phyloP scores from a whole-genome alignment of 2,113 vertebrate species.

The Canis aureus region DNA sequence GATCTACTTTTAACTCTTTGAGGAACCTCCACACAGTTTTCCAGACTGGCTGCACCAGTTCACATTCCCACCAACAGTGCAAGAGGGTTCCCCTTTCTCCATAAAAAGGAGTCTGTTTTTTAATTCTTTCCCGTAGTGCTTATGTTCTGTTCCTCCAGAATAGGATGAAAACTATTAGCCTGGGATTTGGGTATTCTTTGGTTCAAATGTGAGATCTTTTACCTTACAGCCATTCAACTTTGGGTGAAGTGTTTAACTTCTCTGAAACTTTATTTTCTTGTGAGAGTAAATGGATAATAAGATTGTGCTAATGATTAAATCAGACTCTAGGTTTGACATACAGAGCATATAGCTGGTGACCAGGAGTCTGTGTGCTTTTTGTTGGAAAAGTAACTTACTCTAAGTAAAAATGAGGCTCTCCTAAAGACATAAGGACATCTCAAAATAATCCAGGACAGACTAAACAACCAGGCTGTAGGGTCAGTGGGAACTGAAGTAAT shows the following conservation, averaged over 20 bases:
- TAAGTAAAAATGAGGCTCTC: neutral
- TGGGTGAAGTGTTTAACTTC: neutral
- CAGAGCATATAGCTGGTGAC: neutral
- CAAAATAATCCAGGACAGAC: neutral
- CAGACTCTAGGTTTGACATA: neutral
- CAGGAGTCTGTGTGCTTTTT: neutral
- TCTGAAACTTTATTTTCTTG: neutral
- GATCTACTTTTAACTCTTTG: too few relatives aligned
- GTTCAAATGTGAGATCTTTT: conserved; percentile 25
- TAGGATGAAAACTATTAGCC: neutral
- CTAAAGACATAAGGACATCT: neutral
- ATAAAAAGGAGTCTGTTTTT: neutral
- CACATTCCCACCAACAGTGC: too few relatives aligned
- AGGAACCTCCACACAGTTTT: too few relatives aligned
- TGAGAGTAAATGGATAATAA: neutral
- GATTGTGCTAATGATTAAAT: neutral
- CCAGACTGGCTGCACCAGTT: too few relatives aligned
- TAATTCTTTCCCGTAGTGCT: neutral
- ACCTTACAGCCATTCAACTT: neutral
- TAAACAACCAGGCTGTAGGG: neutral
- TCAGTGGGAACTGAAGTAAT: neutral
- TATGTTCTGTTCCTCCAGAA: neutral
- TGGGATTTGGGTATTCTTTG: neutral
- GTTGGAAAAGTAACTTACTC: neutral
- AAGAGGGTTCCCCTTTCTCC: too few relatives aligned